phyloP scores from a whole-genome alignment of 92 coral and sea anemone species.

The Desmophyllum pertusum region DNA sequence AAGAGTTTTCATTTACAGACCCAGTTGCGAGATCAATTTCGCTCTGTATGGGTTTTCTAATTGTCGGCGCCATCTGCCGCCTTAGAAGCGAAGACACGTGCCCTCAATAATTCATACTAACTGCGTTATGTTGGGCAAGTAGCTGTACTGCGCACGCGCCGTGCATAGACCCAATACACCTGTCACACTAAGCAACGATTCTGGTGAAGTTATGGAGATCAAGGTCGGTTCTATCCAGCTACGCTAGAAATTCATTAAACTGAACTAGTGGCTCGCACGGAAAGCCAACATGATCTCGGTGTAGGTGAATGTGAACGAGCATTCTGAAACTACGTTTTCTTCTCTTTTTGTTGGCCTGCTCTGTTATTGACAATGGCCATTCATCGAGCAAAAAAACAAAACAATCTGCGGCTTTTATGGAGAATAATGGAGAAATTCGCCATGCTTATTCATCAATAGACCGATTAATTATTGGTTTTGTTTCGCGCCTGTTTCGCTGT shows the following conservation, averaged over 20 bases:
- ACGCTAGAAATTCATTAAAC: slow-evolving; percentile 13
- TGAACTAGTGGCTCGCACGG: neutral
- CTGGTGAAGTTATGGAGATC: slow-evolving; percentile 17
- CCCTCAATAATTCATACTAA: slow-evolving; percentile 68
- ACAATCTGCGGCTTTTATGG: slow-evolving; percentile 48
- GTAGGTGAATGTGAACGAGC: slow-evolving; percentile 4
- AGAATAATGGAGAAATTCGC: slow-evolving; percentile 58
- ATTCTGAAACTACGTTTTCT: slow-evolving; percentile 25
- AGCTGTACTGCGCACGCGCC: slow-evolving; percentile 73
- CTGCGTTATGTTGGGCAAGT: slow-evolving; percentile 33
- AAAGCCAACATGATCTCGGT: neutral
- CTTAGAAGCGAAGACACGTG: slow-evolving; percentile 63
- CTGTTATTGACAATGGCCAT: slow-evolving; percentile 40
- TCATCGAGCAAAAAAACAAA: slow-evolving; percentile 34
- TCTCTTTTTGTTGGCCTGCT: slow-evolving; percentile 23
- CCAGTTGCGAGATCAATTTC: slow-evolving; percentile 37
- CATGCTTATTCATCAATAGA: slow-evolving; percentile 63
- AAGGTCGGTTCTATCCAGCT: slow-evolving; percentile 27
- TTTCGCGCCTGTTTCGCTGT: slow-evolving; percentile 52
- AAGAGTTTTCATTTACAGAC: slow-evolving; percentile 49
- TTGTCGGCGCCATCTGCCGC: slow-evolving; percentile 86
- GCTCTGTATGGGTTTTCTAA: slow-evolving; percentile 62
- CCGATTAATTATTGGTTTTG: slow-evolving; percentile 73
- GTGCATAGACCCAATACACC: slow-evolving; percentile 69
- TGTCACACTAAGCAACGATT: slow-evolving; percentile 87